phyloP scores from a whole-genome alignment of 2,113 vertebrate genomes.

The Macquaria ambigua region DNA sequence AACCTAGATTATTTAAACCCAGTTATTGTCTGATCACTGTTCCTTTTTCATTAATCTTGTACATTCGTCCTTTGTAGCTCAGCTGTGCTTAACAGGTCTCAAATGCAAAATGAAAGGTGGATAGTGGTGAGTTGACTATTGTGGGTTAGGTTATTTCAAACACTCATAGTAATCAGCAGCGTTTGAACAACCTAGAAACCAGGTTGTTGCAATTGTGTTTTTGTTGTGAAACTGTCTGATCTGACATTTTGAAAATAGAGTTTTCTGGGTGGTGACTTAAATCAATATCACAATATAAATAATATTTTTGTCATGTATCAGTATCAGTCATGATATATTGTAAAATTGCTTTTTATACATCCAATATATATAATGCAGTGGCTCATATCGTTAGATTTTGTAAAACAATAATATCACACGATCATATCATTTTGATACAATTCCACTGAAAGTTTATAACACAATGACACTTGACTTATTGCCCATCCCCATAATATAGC shows the following conservation, averaged over 20 bases:
- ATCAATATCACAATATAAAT: neutral
- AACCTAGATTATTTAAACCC: neutral
- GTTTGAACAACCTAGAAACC: neutral
- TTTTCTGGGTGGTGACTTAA: neutral
- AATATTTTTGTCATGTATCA: neutral
- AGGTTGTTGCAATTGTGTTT: neutral
- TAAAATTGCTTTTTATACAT: no score
- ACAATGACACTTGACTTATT: neutral
- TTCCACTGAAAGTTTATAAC: neutral
- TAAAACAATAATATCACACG: no score
- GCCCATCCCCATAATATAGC: neutral
- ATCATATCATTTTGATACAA: no score
- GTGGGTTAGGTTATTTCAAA: neutral
- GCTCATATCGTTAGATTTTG: no score
- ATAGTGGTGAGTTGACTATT: neutral
- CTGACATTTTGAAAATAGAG: neutral
- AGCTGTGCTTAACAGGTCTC: neutral
- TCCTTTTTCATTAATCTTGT: slow-evolving; percentile 1
- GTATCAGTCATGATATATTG: neutral
- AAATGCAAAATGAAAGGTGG: neutral
- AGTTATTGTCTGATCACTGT: neutral
- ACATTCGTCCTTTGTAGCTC: neutral
- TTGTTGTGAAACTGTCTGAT: neutral
- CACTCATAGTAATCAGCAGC: neutral
- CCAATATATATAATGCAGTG: no score